Conservation (phyloP, 64 coral and sea anemone species). For the Montipora foliosa region DNA sequence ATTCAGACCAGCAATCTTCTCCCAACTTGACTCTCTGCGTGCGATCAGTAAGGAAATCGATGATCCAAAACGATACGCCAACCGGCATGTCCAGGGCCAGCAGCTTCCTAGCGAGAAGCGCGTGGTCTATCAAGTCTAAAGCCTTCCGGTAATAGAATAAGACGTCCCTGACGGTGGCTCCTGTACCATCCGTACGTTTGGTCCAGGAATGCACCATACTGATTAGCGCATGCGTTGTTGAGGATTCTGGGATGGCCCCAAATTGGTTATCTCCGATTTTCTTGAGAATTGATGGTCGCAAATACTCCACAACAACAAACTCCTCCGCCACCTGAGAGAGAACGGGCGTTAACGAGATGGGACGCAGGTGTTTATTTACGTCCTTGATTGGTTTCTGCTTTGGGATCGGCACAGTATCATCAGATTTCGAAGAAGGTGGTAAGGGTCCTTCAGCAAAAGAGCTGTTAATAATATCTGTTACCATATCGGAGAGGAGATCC, state of each 20-base stretch:
- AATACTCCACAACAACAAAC: too few relatives aligned
- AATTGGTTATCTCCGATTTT: constrained; percentile 12
- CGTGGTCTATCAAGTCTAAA: neutral
- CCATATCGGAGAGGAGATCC: too few relatives aligned
- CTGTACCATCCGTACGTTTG: neutral
- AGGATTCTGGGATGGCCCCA: neutral
- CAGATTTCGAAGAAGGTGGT: too few relatives aligned
- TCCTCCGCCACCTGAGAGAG: too few relatives aligned
- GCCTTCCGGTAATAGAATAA: constrained; percentile 6
- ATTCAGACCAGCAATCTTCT: constrained; percentile 15
- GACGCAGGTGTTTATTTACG: too few relatives aligned
- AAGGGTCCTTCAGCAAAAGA: too few relatives aligned
- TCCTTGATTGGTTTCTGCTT: too few relatives aligned
- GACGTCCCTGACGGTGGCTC: neutral
- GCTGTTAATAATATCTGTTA: too few relatives aligned
- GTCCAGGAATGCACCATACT: constrained; percentile 6
- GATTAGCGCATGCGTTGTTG: neutral
- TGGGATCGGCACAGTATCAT: too few relatives aligned
- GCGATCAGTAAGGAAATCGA: constrained; percentile 24
- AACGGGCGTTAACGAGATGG: too few relatives aligned
- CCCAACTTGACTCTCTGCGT: constrained; percentile 44
- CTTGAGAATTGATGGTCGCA: too few relatives aligned
- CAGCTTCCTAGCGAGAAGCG: constrained; percentile 9
- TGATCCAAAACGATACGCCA: constrained; percentile 43
- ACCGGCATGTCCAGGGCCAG: constrained; percentile 17